A percentile compares a stretch with the other conserved stretches of the same genome.
phyloP scores from a whole-genome alignment of 2,113 vertebrate genomes.

The Neogale vison region DNA sequence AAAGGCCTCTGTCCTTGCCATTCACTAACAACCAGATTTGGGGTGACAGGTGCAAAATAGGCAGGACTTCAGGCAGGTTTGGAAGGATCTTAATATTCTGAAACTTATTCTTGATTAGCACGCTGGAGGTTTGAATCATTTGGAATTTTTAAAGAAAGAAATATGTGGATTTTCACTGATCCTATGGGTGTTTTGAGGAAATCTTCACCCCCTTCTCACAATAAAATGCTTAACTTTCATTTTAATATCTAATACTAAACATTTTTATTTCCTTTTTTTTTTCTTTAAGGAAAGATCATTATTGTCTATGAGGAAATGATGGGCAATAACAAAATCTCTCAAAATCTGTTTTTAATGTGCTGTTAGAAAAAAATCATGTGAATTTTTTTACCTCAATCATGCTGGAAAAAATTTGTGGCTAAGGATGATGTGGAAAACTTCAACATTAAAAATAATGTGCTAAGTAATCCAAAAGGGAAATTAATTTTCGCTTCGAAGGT shows the following conservation, averaged over 20 bases:
- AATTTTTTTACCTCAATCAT: not conserved
- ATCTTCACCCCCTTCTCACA: not conserved
- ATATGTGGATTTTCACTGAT: constrained; percentile 6
- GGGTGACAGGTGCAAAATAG: constrained; percentile 56
- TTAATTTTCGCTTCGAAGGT: constrained; percentile 58
- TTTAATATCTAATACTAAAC: constrained; percentile 15
- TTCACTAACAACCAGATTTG: constrained; percentile 25
- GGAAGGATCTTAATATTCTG: not conserved
- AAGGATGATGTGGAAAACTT: constrained; percentile 56
- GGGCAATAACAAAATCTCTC: not conserved
- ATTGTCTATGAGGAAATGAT: not conserved
- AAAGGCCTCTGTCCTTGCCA: constrained; percentile 58
- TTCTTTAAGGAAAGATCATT: not conserved
- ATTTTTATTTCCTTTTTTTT: not conserved
- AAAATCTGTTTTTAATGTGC: constrained; percentile 21
- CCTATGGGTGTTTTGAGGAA: not conserved
- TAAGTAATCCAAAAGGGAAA: constrained; percentile 69
- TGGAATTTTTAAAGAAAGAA: constrained; percentile 10
- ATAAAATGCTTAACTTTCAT: not conserved
- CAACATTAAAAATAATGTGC: constrained; percentile 63
- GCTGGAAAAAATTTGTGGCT: not conserved
- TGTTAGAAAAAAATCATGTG: constrained; percentile 3
- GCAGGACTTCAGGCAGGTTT: constrained; percentile 23
- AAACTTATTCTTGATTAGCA: not conserved
- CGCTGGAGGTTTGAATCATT: not conserved